These are phyloP conservation scores for Beroe ovata DNA, from an alignment of 37 sponge, comb jelly and placozoan species.

Conservation along the genomic window DNA sequence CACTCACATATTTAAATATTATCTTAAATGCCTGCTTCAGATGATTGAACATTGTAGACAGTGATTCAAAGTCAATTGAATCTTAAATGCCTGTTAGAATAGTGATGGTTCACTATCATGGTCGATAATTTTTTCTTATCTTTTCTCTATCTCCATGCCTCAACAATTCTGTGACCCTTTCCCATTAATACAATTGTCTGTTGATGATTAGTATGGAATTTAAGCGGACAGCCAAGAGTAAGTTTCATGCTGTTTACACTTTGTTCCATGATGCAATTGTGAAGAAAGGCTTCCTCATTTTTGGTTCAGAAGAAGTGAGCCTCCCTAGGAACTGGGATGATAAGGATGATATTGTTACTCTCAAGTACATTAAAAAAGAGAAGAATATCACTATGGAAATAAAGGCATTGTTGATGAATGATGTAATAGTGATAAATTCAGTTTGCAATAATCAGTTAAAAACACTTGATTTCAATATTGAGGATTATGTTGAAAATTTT, in stretches of 20 bases:
- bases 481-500: neutral
- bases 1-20: too few relatives aligned
- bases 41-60: too few relatives aligned
- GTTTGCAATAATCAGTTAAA: neutral
- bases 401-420: constrained; percentile 9
- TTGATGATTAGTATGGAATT: too few relatives aligned
- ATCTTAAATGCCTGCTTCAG: too few relatives aligned
- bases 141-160: too few relatives aligned
- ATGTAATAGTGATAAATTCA: neutral
- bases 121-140: too few relatives aligned
- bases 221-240: constrained; percentile 17
- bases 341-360: neutral
- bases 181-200: too few relatives aligned
- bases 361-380: neutral
- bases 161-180: too few relatives aligned
- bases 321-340: constrained; percentile 27
- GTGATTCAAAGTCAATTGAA: too few relatives aligned
- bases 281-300: constrained; percentile 28
- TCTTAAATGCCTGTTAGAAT: too few relatives aligned
- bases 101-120: too few relatives aligned
- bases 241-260: constrained; percentile 17
- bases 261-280: constrained; percentile 55
- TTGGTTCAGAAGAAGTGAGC: constrained; percentile 5
- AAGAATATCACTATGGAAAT: neutral
- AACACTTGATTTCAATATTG: constrained; percentile 26